Base-by-base conservation (phyloP, 2,888 invertebrate genomes). In the Conus canariensis region DNA sequence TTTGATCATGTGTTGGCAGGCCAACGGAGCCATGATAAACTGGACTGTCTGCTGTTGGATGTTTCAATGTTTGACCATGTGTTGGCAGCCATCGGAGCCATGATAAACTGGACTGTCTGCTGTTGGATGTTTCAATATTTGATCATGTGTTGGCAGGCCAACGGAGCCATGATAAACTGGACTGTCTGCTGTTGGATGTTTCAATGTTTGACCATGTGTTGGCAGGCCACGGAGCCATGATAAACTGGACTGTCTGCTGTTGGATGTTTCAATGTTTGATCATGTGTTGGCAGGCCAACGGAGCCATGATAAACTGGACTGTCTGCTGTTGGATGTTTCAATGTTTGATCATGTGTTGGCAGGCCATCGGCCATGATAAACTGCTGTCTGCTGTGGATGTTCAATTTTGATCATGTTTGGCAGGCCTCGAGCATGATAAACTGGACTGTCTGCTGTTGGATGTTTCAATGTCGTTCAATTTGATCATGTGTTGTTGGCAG, bases 401-500 rank as follows among this genome's bases (percentile, higher is more conserved):
- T n/a, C n/a, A n/a, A n/a, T n/a, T n/a, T n/a, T n/a, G n/a, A n/a
- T n/a, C n/a, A n/a, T n/a, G n/a, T n/a, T n/a, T n/a, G n/a, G n/a
- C n/a, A n/a, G n/a, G n/a, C n/a, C n/a, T n/a, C n/a, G n/a, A n/a
- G n/a, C 45, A 45, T 45, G 45, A 45, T 45, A 45, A 45, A 30
- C 45, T 4, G 2, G 0, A 45, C 45, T 45, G 45, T 45, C 45
- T 45, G 45, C 45, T 45, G 45, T 4, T 45, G 45, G 45, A 45
- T 45, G 45, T 45, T 45, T 45, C 45, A 45, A 0, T 45, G 45
- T 45, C 64, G 64, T 64, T 10, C 16, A 2, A 5, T 64, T 10
- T 64, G 64, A 14, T 92, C 91, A 4, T 89, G 60, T 64, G 90
- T 30, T 77, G 56, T 30, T 77, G 56, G 30, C 64, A 86, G 86